Conservation (phyloP, 2,797 vertebrate species). For the Dipus sagitta region DNA sequence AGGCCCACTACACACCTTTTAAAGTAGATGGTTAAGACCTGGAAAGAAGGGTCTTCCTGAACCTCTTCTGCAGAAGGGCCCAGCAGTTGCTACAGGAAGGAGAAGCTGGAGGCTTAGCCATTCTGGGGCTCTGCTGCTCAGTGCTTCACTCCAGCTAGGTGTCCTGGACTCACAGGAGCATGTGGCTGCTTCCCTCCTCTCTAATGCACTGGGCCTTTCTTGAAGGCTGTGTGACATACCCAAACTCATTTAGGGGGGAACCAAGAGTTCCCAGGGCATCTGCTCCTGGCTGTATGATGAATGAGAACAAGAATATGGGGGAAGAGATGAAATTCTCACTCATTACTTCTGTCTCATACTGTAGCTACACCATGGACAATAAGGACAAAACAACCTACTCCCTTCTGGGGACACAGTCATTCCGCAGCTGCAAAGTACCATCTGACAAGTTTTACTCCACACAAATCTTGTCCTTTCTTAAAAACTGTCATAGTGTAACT, state of each 20-base stretch:
- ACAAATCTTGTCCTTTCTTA: not conserved
- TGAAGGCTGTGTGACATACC: not conserved
- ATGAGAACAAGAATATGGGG: accelerated
- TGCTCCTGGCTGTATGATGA: accelerated
- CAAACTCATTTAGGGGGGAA: not conserved
- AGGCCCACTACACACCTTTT: not conserved
- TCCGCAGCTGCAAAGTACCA: not conserved
- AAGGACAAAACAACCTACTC: accelerated
- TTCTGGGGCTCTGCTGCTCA: not conserved
- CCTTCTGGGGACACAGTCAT: not conserved
- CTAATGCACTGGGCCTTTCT: not conserved
- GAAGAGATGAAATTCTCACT: accelerated
- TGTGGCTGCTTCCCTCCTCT: not conserved
- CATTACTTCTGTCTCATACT: too few species aligned
- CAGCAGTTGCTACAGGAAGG: not conserved
- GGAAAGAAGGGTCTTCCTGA: accelerated
- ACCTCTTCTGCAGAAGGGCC: accelerated
- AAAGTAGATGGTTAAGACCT: not conserved
- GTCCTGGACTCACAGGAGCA: not conserved
- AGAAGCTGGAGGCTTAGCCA: accelerated
- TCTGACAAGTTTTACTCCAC: not conserved
- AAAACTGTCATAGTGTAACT: not conserved
- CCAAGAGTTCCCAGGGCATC: not conserved
- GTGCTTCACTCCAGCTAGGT: too few species aligned
- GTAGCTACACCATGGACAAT: accelerated